Conservation (phyloP, 2,888 invertebrate species). For the Heliconius hortense region DNA sequence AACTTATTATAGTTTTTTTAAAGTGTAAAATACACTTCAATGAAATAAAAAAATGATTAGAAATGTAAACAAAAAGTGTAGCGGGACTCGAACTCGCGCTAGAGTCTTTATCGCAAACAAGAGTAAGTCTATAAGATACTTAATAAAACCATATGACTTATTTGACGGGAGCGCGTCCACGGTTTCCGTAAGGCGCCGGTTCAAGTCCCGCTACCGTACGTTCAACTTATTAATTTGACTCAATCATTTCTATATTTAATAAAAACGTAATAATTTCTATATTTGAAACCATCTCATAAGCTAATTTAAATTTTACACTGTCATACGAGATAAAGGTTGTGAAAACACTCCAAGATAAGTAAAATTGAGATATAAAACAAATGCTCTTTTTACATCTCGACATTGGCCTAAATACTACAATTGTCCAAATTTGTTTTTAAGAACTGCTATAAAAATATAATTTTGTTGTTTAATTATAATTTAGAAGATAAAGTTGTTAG, state of each 20-base stretch:
- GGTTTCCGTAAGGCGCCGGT: no score
- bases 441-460: background rate
- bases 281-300: background rate
- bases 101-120: no score
- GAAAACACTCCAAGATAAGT: conserved; percentile 6
- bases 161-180: no score
- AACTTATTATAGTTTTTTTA: background rate
- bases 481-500: background rate
- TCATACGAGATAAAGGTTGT: conserved; percentile 5
- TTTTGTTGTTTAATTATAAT: background rate
- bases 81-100: no score
- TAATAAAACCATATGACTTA: no score
- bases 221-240: background rate
- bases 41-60: background rate
- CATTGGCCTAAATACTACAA: conserved; percentile 19
- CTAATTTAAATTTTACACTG: conserved; percentile 5
- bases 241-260: background rate
- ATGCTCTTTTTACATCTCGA: conserved; percentile 9
- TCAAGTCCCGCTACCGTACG: no score
- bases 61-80: no score
- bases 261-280: no score
- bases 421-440: background rate
- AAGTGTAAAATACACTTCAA: background rate
- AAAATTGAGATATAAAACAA: conserved; percentile 12
- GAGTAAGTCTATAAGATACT: no score